A percentile compares a stretch with the other conserved stretches of the same genome.
Conservation (phyloP, 2,797 vertebrate genomes). For the Salmo trutta region DNA sequence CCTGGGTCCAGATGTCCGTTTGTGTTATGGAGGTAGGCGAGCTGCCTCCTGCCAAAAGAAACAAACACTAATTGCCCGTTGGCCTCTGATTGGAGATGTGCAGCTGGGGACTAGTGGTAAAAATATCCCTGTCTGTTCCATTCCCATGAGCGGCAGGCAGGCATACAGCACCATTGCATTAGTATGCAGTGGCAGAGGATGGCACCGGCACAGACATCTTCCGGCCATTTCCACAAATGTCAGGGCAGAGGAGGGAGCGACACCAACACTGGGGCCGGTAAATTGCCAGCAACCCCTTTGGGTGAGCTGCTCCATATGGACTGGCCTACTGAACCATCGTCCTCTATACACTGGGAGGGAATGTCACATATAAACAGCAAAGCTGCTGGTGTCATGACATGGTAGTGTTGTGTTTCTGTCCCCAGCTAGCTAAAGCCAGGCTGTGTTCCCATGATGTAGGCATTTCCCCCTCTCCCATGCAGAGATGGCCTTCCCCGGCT, state of each 20-base stretch:
- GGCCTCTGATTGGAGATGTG: conserved; percentile 72
- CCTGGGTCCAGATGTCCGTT: conserved; percentile 71
- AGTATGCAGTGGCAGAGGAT: conserved; percentile 63
- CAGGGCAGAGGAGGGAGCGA: conserved; percentile 51
- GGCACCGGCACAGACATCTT: conserved; percentile 45
- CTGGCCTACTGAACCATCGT: conserved; percentile 45
- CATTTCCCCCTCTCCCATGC: conserved; percentile 22
- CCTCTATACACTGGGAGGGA: conserved; percentile 48
- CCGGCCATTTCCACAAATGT: conserved; percentile 61
- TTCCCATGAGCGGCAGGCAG: conserved; percentile 61
- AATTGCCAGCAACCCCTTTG: conserved; percentile 46
- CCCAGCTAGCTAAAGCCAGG: conserved; percentile 25
- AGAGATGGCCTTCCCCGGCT: conserved; percentile 38
- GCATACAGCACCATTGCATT: conserved; percentile 62
- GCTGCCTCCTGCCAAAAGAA: conserved; percentile 66
- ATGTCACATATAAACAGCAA: conserved; percentile 51
- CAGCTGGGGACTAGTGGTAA: conserved; percentile 78
- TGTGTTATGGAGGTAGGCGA: conserved; percentile 66
- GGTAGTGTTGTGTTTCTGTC: conserved; percentile 31
- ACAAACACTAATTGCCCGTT: conserved; percentile 77
- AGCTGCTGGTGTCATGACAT: conserved; percentile 45
- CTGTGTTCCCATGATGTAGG: conserved; percentile 26
- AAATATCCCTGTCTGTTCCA: conserved; percentile 71
- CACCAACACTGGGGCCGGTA: conserved; percentile 38
- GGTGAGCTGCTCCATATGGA: conserved; percentile 18